Evolutionary conservation across 2,113 vertebrate species (phyloP), one percentile per base, ranked within the genome.

Genomic region (Amphiprion percula): DNA sequence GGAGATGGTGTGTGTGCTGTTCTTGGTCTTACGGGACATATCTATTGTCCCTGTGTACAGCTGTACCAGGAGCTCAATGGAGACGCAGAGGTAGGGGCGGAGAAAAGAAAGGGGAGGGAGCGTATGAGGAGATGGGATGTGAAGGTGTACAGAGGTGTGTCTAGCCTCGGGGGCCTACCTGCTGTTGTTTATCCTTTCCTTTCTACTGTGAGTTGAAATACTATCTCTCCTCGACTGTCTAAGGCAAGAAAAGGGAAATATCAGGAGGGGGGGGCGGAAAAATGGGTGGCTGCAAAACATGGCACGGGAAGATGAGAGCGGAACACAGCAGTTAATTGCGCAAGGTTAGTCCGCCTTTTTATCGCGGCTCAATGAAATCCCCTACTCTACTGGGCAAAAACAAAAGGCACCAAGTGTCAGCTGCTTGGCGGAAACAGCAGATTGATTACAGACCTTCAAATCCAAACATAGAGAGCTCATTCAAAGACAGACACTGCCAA

Each of bases 371-470:
- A 74, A 39, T 79, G 72, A 90, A 88, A 89, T 90, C 86, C 88
- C 79, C 75, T 66, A 68, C 73, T 81, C 64, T 74, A 54, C 72
- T 61, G 80, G 74, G 68, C 61, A 84, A 90, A 87, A 80, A 91
- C 80, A 92, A 89, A 89, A 85, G 41, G 64, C 59, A 63, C 66
- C 68, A 74, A 83, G 76, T 84, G 77, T 85, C 80, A 87, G 87
- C 73, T 89, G 75, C 78, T 79, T 54, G 65, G 78, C n/a, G 77
- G 84, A 74, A 87, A 87, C 50, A 74, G 78, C 60, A 83, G 81
- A 92, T 84, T 85, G 74, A 90, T 91, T 92, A 92, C 76, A 87
- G 71, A 37, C 30, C 67, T 69, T 86, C 62, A 72, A 73, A 74
- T 82, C 46, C 74, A 86, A 92, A 87, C 79, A 90, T 39, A 83